Base-by-base conservation (phyloP, 2,797 vertebrate genomes). In the Lepilemur septentrionalis region DNA sequence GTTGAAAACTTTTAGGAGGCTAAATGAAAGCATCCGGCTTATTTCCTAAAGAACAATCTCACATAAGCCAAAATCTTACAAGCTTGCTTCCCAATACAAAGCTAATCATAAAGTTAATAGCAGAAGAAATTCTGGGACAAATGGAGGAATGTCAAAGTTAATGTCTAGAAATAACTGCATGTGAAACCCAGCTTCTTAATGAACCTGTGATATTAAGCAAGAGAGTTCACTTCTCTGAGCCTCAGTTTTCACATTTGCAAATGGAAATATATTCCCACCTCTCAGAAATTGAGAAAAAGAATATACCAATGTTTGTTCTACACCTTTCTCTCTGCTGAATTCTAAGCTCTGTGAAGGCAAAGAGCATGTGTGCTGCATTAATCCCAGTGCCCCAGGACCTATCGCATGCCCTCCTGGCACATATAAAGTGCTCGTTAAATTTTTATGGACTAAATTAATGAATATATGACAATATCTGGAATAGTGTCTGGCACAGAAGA, bases 11-110 rank as follows among this genome's bases (percentile, higher is more conserved):
- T 94, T 91, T 43, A 89, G 38, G 82, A 55, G 67, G 35, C 48
- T 85, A 25, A 88, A 75, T 59, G 35, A 86, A 57, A 69, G 41
- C 12, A 63, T 75, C 48, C 94, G 59, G 67, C 43, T 91, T 72
- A 55, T 88, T 93, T 93, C 55, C 59, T 67, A 30, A 88, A 92
- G 48, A 94, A 87, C 13, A 95, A 78, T 91, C 41, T 79, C 88
- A 38, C 88, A 10, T 84, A 81, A 92, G 38, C 87, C 38, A 94
- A 97, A 91, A 85, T 69, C 57, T 94, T 79, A 89, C n/a, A 79
- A 50, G 38, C 38, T 76, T 85, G 48, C 48, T 30, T 85, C 61
- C 93, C n/a, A 95, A 89, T 78, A 80, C 59, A 84, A 92, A 95
- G n/a, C 5, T 70, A 93, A 73, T 59, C 23, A 50, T 52, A 89